phyloP scores from a whole-genome alignment of 2,797 vertebrate genomes.

The Synanceia verrucosa region DNA sequence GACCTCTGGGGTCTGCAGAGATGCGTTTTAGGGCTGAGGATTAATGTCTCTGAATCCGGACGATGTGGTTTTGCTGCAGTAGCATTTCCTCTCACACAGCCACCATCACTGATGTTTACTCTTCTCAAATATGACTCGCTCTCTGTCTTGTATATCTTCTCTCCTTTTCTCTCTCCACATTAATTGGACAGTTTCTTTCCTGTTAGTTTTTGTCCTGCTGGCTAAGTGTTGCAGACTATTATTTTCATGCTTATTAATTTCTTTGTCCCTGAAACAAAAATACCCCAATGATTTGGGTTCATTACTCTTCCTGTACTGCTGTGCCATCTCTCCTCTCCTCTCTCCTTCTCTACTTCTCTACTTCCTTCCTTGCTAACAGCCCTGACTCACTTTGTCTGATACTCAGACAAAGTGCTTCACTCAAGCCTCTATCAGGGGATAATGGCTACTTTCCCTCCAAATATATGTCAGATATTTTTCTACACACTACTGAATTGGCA shows the following conservation, averaged over 20 bases:
- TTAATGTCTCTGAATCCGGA: constrained; percentile 55
- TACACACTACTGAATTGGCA: neutral
- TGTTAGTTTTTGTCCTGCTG: constrained; percentile 62
- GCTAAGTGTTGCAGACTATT: constrained; percentile 63
- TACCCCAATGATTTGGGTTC: constrained; percentile 58
- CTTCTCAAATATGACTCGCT: constrained; percentile 43
- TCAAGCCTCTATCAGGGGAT: constrained; percentile 48
- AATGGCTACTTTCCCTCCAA: constrained; percentile 24
- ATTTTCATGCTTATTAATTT: constrained; percentile 77
- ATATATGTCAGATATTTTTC: neutral
- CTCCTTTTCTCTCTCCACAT: constrained; percentile 23
- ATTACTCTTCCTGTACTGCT: constrained; percentile 49
- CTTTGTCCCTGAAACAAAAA: constrained; percentile 72
- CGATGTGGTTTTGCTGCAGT: constrained; percentile 33
- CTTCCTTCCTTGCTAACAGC: neutral
- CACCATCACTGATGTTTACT: constrained; percentile 56
- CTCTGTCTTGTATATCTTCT: constrained; percentile 22
- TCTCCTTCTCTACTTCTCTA: neutral
- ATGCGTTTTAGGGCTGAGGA: too few species aligned
- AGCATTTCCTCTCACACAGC: constrained; percentile 28
- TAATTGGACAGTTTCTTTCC: constrained; percentile 65
- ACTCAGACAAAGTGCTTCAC: constrained; percentile 44
- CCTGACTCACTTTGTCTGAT: constrained; percentile 26
- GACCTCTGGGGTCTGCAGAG: too few species aligned
- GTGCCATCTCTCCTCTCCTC: neutral